Conservation (phyloP, 2,888 invertebrate genomes). For the Busseola fusca region DNA sequence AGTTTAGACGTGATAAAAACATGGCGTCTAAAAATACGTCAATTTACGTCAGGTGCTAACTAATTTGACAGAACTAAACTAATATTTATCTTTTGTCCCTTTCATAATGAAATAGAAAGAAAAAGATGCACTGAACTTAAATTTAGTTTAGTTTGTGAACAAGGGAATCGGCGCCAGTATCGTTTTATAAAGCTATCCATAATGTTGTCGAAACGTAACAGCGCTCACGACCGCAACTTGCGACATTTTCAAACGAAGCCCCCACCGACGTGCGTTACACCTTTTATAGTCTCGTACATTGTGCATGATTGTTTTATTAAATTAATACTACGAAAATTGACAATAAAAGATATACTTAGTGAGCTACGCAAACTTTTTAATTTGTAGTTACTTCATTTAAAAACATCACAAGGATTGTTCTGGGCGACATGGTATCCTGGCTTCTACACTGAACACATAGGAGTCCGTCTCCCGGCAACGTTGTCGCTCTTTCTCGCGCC, state of each 20-base stretch:
- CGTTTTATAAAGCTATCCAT: slow-evolving; percentile 77
- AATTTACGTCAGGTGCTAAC: too few relatives aligned
- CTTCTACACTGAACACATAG: slow-evolving; percentile 84
- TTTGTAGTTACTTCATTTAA: slow-evolving; percentile 70
- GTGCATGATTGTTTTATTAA: slow-evolving; percentile 63
- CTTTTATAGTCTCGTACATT: slow-evolving; percentile 61
- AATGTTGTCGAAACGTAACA: slow-evolving; percentile 68
- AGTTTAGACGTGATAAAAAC: too few relatives aligned
- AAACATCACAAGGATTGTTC: slow-evolving; percentile 78
- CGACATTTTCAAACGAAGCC: slow-evolving; percentile 78
- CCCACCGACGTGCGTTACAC: slow-evolving; percentile 70
- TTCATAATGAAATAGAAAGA: too few relatives aligned
- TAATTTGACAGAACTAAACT: too few relatives aligned
- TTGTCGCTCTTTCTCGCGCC: slow-evolving; percentile 72
- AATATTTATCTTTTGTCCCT: too few relatives aligned
- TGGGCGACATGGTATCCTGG: slow-evolving; percentile 74
- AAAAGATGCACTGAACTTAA: too few relatives aligned
- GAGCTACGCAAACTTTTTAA: slow-evolving; percentile 62
- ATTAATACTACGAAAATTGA: slow-evolving; percentile 64
- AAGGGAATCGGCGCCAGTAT: too few relatives aligned
- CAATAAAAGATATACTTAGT: slow-evolving; percentile 66
- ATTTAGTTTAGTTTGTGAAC: too few relatives aligned
- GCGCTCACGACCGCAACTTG: slow-evolving; percentile 67
- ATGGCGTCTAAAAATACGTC: too few relatives aligned
- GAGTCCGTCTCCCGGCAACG: slow-evolving; percentile 75